These are phyloP conservation scores for Helicoverpa zea DNA, from an alignment of 1,140 invertebrate genomes.

Conservation along the genomic window DNA sequence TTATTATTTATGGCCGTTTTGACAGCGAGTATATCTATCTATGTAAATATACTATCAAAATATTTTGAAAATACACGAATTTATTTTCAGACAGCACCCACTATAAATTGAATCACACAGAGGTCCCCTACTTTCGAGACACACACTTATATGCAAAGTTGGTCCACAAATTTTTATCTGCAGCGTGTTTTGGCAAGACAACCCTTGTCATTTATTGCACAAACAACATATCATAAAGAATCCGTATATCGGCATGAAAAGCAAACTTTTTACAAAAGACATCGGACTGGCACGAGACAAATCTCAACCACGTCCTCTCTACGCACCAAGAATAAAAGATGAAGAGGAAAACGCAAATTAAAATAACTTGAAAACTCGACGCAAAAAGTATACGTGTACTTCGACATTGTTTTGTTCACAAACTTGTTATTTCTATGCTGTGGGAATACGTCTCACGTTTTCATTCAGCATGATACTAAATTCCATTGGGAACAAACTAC, in stretches of 20 bases:
- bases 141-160: neutral
- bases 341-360: conserved; percentile 16
- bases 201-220: neutral
- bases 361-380: conserved; percentile 1
- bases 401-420: conserved; percentile 16
- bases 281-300: neutral
- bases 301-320: conserved; percentile 12
- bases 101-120: no score
- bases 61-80: no score
- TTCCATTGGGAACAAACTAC: neutral
- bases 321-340: conserved; percentile 16
- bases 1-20: neutral
- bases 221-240: neutral
- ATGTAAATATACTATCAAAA: no score
- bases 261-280: conserved; percentile 22
- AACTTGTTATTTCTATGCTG: neutral
- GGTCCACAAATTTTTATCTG: neutral
- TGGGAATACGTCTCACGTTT: conserved; percentile 3
- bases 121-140: neutral
- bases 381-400: neutral
- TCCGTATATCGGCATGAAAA: neutral
- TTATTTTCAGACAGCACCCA: no score
- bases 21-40: no score
- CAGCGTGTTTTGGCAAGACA: neutral
- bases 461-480: conserved; percentile 1